Evolutionary conservation across 1,140 invertebrate genomes (phyloP), one percentile per base, ranked within the genome.

Genomic region (Coenobita brevimanus): DNA sequence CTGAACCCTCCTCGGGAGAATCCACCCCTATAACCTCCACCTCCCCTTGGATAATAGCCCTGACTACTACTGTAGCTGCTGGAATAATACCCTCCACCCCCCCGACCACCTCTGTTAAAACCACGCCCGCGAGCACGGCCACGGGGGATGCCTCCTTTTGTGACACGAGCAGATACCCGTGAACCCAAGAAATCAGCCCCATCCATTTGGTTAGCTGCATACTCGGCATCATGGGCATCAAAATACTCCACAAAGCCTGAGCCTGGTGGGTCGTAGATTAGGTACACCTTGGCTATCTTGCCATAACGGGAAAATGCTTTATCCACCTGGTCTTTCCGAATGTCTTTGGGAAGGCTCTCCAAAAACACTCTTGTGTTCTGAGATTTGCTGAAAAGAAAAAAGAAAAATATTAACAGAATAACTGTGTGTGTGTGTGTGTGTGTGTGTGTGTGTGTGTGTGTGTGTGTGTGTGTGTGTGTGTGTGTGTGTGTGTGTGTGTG

Each of bases 201-300:
- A 54, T 90, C 88, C 90, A 90, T 90, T 41, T 88, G 86, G 78
- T 88, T 83, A n/a, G 90, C 88, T 43, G 90, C 90, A 83, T 89
- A 90, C 82, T 90, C 90, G 46, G 90, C 90, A 83, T 90, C 90
- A 27, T 88, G 75, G 71, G 86, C 82, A 80, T 90, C 90, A 80
- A 90, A 87, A 46, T 90, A 90, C 71, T 90, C 90, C 41, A 90
- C 90, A 83, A 90, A 90, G 60, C 90, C 90, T 73, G 87, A 89
- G 46, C 90, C 90, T 24, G 90, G 90, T 76, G 90, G 90, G 50
- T 90, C 90, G 82, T 90, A 90, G 83, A 90, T 90, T 27, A 90
- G 88, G 46, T 90, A 90, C 62, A 90, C 88, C 73, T 90, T 90
- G 36, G 90, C 90, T 46, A 90, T 90, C 54, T 87, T 86, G 79